Conservation (phyloP, 2,888 invertebrate genomes). For the Chloroclysta siterata region DNA sequence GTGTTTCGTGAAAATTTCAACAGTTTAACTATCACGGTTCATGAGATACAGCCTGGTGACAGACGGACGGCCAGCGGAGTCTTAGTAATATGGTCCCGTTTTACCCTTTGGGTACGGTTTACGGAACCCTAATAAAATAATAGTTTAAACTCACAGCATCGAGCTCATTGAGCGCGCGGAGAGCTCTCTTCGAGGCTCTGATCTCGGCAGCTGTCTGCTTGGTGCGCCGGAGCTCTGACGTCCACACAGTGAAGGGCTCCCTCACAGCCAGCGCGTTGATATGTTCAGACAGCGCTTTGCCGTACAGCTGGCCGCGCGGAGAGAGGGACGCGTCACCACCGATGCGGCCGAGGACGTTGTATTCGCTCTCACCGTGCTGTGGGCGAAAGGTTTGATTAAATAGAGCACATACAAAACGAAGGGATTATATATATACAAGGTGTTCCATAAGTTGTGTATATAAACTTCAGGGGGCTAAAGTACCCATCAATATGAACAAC, state of each 20-base stretch:
- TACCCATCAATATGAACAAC: too few relatives aligned
- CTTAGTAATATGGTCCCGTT: too few relatives aligned
- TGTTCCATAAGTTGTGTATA: too few relatives aligned
- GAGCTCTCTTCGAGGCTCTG: slow-evolving; percentile 92
- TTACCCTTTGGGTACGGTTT: too few relatives aligned
- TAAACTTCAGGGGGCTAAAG: too few relatives aligned
- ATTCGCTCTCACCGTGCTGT: slow-evolving; percentile 97
- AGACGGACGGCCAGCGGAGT: too few relatives aligned
- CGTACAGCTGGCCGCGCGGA: slow-evolving; percentile 91
- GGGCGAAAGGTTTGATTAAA: slow-evolving; percentile 24
- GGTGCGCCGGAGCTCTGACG: slow-evolving; percentile 94
- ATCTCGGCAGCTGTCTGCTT: slow-evolving; percentile 94
- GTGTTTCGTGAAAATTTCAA: too few relatives aligned
- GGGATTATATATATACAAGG: too few relatives aligned
- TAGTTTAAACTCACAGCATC: slow-evolving; percentile 89
- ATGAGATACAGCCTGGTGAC: too few relatives aligned
- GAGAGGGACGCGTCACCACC: slow-evolving; percentile 96
- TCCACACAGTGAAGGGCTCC: slow-evolving; percentile 93
- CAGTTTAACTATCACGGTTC: too few relatives aligned
- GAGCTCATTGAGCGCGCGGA: slow-evolving; percentile 95
- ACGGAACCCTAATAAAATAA: too few relatives aligned
- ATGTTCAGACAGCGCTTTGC: slow-evolving; percentile 89
- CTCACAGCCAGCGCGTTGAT: slow-evolving; percentile 86
- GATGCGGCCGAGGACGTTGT: slow-evolving; percentile 94
- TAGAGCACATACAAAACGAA: too few relatives aligned